Percentiles rank a stretch among this genome's conserved stretches.
Evolutionary conservation across 2,797 vertebrate genomes (phyloP).

Genomic region (Sparus aurata): DNA sequence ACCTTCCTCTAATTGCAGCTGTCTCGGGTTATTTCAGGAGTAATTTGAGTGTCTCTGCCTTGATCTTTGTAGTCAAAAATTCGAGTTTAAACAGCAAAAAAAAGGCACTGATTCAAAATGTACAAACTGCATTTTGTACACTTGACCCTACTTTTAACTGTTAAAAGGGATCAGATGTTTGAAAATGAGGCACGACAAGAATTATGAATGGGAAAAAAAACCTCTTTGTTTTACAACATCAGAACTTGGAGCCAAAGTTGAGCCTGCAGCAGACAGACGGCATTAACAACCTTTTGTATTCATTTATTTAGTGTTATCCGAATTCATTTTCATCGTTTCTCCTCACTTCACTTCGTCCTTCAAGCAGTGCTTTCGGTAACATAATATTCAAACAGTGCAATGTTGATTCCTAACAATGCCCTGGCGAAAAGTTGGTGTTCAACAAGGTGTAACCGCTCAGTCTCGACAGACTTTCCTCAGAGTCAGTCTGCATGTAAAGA

Average conservation of each 20-base stretch:
- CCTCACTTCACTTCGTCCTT: not conserved
- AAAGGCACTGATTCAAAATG: slow-evolving; percentile 1
- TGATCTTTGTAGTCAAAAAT: slow-evolving; percentile 10
- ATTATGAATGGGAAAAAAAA: not conserved
- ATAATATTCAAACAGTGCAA: not conserved
- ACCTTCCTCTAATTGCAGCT: slow-evolving; percentile 53
- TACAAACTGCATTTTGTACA: not conserved
- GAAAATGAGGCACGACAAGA: not conserved
- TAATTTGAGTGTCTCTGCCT: slow-evolving; percentile 9
- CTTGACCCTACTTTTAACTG: not conserved
- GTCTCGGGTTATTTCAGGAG: slow-evolving; percentile 33
- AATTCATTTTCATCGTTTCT: slow-evolving; percentile 8
- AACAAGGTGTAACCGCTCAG: slow-evolving; percentile 6
- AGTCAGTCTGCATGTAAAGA: not conserved
- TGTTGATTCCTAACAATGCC: slow-evolving; percentile 6
- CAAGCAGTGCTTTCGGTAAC: not conserved
- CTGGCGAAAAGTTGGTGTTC: slow-evolving; percentile 1
- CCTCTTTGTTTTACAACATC: not conserved
- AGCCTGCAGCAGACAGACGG: slow-evolving; percentile 12
- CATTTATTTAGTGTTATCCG: slow-evolving; percentile 18
- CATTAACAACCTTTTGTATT: not conserved
- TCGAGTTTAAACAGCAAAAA: slow-evolving; percentile 2
- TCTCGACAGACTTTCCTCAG: not conserved
- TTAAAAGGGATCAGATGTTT: slow-evolving; percentile 9
- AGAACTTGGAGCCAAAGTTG: not conserved